phyloP scores from a whole-genome alignment of 2,888 invertebrate species.

The Melanophora roralis region DNA sequence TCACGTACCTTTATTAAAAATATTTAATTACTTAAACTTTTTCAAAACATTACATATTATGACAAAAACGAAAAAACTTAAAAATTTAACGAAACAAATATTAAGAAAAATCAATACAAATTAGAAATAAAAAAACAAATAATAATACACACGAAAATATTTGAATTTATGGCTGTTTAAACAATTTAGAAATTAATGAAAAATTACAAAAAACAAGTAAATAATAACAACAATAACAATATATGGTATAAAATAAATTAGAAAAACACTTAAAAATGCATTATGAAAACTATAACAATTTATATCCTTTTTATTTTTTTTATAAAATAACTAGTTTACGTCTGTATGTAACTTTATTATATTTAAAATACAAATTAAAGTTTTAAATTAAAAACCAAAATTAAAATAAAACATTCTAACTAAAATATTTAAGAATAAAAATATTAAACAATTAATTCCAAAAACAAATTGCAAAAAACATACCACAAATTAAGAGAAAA shows the following conservation, averaged over 20 bases:
- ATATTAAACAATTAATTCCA: constrained; percentile 24
- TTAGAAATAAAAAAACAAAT: constrained; percentile 34
- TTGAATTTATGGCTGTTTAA: constrained; percentile 75
- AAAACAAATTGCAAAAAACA: constrained; percentile 31
- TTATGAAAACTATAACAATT: background rate
- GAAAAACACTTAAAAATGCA: constrained; percentile 22
- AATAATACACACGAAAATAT: constrained; percentile 66
- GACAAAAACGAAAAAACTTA: background rate
- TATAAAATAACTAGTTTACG: constrained; percentile 43
- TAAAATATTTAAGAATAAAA: constrained; percentile 2
- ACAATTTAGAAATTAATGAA: constrained; percentile 63
- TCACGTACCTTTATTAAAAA: constrained; percentile 64
- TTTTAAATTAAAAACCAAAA: constrained; percentile 14
- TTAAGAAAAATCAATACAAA: constrained; percentile 39
- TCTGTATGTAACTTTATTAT: constrained; percentile 60
- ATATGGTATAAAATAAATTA: constrained; percentile 18
- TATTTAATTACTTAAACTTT: constrained; percentile 18
- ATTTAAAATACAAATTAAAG: constrained; percentile 44
- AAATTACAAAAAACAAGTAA: constrained; percentile 42
- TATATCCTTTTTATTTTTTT: constrained; percentile 16
- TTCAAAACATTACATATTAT: constrained; percentile 37
- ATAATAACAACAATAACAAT: constrained; percentile 38
- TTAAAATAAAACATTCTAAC: background rate
- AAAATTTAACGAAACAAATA: constrained; percentile 49
- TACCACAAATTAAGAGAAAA: constrained; percentile 19